Evolutionary conservation across 2,113 vertebrate genomes (phyloP), one percentile per base, ranked within the genome.

Genomic region (Daubentonia madagascariensis): DNA sequence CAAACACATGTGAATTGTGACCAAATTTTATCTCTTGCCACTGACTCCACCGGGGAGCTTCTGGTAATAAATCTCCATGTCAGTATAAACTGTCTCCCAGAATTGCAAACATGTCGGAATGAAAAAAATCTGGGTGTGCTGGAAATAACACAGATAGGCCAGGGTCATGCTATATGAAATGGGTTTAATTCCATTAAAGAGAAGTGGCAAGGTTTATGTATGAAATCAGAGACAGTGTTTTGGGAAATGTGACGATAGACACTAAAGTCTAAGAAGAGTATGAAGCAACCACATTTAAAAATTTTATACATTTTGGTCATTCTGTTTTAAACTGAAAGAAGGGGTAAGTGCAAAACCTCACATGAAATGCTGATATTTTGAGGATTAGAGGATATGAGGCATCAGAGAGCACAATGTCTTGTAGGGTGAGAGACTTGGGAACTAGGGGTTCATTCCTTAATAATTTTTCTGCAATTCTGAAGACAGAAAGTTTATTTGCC

Each of bases 1-100:
- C 97, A 98, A 98, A 98, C 96, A 97, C 92, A 97, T 92, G 95
- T 98, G 97, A 98, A 96, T 98, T 98, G 97, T 98, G 97, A 97
- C 97, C 84, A 96, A 96, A 96, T 96, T 97, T 97, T 96, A 95
- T 96, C 96, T 98, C 90, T 88, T 90, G 87, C 95, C 94, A 95
- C 85, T 67, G 75, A 93, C 84, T 96, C 96, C 65, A 68, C 92
- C 86, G 94, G 92, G 96, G 88, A 97, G 95, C 86, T 94, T 73
- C 95, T 96, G 92, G 94, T 61, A 11, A 98, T 98, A 96, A 96
- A 98, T 98, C 97, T 97, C 96, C 50, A 59, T 79, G 97, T 98
- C 97, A 98, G 96, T 97, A 97, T 96, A 97, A 92, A 97, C 91
- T 85, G 95, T 97, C 87, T 72, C 50, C 84, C 94, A 94, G 84